Conservation (phyloP, 1,140 invertebrate genomes). For the Nasonia giraulti region DNA sequence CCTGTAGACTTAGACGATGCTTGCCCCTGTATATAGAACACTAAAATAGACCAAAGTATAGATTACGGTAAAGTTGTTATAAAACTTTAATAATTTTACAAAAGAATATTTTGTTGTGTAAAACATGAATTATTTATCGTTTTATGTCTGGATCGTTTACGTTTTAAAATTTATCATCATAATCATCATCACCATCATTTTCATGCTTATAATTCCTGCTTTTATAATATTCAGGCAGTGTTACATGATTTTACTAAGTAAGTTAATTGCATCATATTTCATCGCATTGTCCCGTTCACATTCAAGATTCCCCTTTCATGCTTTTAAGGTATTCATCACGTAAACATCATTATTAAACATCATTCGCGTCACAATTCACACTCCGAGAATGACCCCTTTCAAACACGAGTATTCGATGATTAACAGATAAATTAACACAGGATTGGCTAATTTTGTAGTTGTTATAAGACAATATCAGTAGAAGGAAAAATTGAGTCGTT, state of each 20-base stretch:
- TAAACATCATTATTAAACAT: slow-evolving; percentile 26
- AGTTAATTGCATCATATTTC: slow-evolving; percentile 52
- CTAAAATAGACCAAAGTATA: neutral
- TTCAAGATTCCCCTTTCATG: slow-evolving; percentile 25
- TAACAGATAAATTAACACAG: neutral
- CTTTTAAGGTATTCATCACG: slow-evolving; percentile 14
- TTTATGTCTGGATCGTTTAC: slow-evolving; percentile 28
- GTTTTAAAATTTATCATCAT: slow-evolving; percentile 17
- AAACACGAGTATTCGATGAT: slow-evolving; percentile 28
- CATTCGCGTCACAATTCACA: slow-evolving; percentile 5
- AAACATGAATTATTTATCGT: slow-evolving; percentile 1
- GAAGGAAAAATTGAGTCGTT: neutral
- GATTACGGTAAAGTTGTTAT: neutral
- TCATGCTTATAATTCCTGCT: neutral
- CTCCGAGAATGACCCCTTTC: slow-evolving; percentile 38
- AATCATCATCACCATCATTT: neutral
- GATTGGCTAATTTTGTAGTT: neutral
- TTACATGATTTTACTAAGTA: slow-evolving; percentile 68
- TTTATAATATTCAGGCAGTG: slow-evolving; percentile 68
- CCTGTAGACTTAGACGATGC: neutral
- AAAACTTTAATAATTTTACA: neutral
- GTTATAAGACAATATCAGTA: too few species aligned
- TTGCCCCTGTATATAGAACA: neutral
- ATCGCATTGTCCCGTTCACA: slow-evolving; percentile 42
- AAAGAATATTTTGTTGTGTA: neutral